Evolutionary conservation across 2,888 invertebrate genomes (phyloP), one percentile per base, ranked within the genome.

Genomic region (Perithous albicinctus): DNA sequence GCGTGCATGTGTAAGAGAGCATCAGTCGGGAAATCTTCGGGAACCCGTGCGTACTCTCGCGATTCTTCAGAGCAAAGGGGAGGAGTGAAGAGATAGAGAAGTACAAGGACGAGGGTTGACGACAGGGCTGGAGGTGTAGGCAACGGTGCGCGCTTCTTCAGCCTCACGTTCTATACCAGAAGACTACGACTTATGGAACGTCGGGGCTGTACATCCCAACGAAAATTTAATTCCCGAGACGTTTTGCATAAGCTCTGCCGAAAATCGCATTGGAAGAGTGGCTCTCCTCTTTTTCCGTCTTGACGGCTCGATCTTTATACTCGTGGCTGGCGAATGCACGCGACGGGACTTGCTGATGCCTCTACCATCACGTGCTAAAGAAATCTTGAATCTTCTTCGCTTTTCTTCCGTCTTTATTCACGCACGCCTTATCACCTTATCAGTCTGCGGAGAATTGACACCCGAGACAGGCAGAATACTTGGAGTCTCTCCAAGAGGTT

Each of bases 161-260:
- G 35, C 15, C 54, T 61, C 77, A 35, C 72, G 46, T 67, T 26
- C 61, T 54, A 35, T 3, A 18, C n/a, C n/a, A n/a, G 35, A 8
- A 59, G 51, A 29, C 59, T 29, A 74, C 64, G 64, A 67, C 54
- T 51, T 38, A n/a, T 59, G 43, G 32, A n/a, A 10, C 48, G 64
- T 26, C 54, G 61, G 59, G n/a, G 18, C 32, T 43, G 35, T 66
- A 77, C 77, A 56, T 41, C 63, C 56, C 80, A 69, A 63, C 83
- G 73, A 84, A 88, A 88, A 88, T 88, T 88, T 87, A 83, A 88
- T 88, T 88, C 85, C 79, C 85, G 73, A 54, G 82, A 86, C 85
- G 86, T 85, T 88, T 85, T 87, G 82, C 85, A 81, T 81, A 81
- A 81, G 69, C 66, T 61, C 35, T 23, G 54, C 73, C 73, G 77